phyloP scores from a whole-genome alignment of 2,888 invertebrate genomes.

The Adineta ricciae region DNA sequence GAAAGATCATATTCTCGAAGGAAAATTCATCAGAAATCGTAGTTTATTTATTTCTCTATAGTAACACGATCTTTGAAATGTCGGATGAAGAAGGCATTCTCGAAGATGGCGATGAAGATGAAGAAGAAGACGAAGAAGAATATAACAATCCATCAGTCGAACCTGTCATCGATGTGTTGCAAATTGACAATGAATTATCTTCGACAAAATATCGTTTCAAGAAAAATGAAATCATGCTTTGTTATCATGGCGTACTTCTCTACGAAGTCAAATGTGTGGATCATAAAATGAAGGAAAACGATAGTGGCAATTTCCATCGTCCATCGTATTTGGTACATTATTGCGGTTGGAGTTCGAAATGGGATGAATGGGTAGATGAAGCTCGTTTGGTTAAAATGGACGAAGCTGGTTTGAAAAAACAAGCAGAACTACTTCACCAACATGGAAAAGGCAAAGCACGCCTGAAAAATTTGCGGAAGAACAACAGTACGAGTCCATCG shows the following conservation, averaged over 20 bases:
- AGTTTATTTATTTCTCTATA: not conserved
- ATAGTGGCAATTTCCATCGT: not conserved
- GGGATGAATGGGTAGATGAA: slow-evolving; percentile 14
- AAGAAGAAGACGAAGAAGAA: not conserved
- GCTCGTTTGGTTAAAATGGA: not conserved
- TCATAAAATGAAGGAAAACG: not conserved
- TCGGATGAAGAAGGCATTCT: not conserved
- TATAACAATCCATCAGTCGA: not conserved
- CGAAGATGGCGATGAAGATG: not conserved
- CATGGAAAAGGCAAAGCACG: slow-evolving; percentile 3
- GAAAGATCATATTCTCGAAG: not conserved
- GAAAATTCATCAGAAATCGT: not conserved
- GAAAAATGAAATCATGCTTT: not conserved
- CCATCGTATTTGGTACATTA: slow-evolving; percentile 10
- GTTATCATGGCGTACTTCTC: not conserved
- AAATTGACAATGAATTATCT: not conserved
- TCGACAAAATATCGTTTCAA: not conserved
- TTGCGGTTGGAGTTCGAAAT: not conserved
- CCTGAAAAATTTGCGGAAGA: not conserved
- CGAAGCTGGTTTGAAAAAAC: not conserved
- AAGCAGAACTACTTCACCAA: not conserved
- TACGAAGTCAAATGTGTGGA: not conserved
- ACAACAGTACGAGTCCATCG: not conserved
- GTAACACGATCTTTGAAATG: too few species aligned
- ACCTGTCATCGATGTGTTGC: not conserved